phyloP scores from a whole-genome alignment of 2,797 vertebrate genomes.

The Austrolebias charrua region DNA sequence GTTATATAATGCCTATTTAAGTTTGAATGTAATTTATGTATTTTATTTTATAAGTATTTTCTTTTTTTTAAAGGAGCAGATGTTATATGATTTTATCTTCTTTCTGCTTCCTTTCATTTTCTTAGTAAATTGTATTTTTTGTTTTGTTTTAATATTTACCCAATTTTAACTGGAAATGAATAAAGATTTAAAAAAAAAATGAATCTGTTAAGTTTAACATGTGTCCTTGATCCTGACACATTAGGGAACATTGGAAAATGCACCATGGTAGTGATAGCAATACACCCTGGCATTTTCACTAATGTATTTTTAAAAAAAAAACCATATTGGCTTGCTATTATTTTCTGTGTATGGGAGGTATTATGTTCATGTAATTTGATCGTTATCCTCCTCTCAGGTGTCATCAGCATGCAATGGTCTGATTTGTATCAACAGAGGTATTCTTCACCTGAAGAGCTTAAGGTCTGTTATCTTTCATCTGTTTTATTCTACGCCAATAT shows the following conservation, averaged over 20 bases:
- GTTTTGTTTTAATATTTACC: too few species aligned
- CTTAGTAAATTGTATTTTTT: too few species aligned
- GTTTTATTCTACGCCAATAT: not conserved
- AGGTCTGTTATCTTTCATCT: constrained; percentile 7
- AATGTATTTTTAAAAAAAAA: too few species aligned
- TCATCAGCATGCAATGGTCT: constrained; percentile 10
- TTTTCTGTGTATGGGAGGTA: constrained; percentile 1
- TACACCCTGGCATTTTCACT: constrained; percentile 13
- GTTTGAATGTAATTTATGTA: too few species aligned
- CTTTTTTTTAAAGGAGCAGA: too few species aligned
- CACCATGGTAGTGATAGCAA: constrained; percentile 7
- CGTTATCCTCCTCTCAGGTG: constrained; percentile 18
- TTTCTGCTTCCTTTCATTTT: too few species aligned
- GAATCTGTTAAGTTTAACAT: constrained; percentile 68
- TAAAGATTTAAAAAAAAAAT: too few species aligned
- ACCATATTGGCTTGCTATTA: not conserved
- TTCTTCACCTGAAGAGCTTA: not conserved
- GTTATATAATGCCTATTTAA: too few species aligned
- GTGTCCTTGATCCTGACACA: constrained; percentile 27
- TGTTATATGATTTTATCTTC: too few species aligned
- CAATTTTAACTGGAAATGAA: too few species aligned
- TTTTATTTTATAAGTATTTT: too few species aligned
- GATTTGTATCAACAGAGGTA: constrained; percentile 15
- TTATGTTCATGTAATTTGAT: constrained; percentile 15
- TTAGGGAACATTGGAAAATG: constrained; percentile 3